Conservation (phyloP, 2,888 invertebrate genomes). For the Pristionchus entomophagus region DNA sequence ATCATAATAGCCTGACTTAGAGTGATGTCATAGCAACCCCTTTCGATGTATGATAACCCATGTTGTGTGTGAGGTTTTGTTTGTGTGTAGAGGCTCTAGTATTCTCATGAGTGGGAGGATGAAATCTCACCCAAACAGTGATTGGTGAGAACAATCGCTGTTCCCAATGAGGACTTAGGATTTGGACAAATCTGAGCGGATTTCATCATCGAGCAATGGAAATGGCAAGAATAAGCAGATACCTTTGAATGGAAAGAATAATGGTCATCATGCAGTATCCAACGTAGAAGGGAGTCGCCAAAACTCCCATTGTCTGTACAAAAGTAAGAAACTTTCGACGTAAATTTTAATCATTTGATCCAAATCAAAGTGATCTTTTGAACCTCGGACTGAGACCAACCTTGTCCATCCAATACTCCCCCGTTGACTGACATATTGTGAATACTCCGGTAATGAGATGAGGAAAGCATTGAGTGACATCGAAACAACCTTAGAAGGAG, state of each 20-base stretch:
- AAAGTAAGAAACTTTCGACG: no score
- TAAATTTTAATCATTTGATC: background rate
- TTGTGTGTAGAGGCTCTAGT: no score
- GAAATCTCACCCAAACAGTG: background rate
- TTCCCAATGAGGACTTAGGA: background rate
- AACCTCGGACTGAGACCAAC: slow-evolving; percentile 28
- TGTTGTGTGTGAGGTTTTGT: no score
- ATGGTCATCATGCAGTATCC: slow-evolving; percentile 66
- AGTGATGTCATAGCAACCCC: no score
- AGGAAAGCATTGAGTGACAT: slow-evolving; percentile 64
- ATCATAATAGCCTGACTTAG: no score
- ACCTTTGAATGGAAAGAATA: slow-evolving; percentile 60
- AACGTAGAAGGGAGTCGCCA: slow-evolving; percentile 69
- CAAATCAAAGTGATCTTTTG: background rate
- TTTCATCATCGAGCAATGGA: no score
- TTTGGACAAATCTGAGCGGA: background rate
- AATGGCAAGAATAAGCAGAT: background rate
- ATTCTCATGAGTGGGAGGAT: no score
- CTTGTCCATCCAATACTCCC: slow-evolving; percentile 60
- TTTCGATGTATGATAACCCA: no score
- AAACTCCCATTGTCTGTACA: slow-evolving; percentile 59
- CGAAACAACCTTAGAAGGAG: slow-evolving; percentile 52
- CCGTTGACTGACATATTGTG: slow-evolving; percentile 61
- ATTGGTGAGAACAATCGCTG: background rate
- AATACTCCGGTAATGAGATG: slow-evolving; percentile 68